phyloP scores from a whole-genome alignment of 2,888 invertebrate species.

The Drosophila acutilabella region DNA sequence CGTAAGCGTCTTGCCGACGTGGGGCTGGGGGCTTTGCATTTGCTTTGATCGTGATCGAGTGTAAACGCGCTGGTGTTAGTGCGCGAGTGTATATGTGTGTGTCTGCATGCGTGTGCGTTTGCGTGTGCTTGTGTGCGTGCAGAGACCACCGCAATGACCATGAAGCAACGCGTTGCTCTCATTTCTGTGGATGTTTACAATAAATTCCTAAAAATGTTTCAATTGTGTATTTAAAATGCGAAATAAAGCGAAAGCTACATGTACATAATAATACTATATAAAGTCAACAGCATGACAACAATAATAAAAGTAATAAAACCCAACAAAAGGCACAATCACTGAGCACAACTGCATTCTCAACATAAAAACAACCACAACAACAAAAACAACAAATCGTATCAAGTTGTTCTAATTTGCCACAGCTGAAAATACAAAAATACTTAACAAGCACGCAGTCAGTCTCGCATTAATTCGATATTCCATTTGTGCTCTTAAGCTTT shows the following conservation, averaged over 20 bases:
- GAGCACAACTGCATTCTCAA: constrained; percentile 21
- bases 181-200: constrained; percentile 70
- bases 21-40: constrained; percentile 43
- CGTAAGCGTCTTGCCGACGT: constrained; percentile 34
- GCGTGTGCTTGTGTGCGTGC: constrained; percentile 24
- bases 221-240: constrained; percentile 45
- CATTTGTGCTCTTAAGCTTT: constrained; percentile 74
- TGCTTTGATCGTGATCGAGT: constrained; percentile 50
- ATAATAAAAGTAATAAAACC: constrained; percentile 10
- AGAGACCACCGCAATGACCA: constrained; percentile 72
- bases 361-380: constrained; percentile 18
- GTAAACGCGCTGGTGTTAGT: constrained; percentile 10
- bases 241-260: constrained; percentile 38
- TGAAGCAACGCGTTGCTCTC: constrained; percentile 69
- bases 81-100: neutral
- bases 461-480: constrained; percentile 50
- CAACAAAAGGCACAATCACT: constrained; percentile 18
- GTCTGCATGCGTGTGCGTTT: constrained; percentile 1
- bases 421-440: constrained; percentile 49
- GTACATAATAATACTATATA: constrained; percentile 11
- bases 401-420: constrained; percentile 50
- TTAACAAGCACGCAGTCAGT: constrained; percentile 24
- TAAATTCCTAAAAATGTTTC: constrained; percentile 58
- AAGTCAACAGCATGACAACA: constrained; percentile 28
- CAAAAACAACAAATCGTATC: constrained; percentile 18